Conservation (phyloP, 2,113 vertebrate genomes). For the Archocentrus centrarchus region DNA sequence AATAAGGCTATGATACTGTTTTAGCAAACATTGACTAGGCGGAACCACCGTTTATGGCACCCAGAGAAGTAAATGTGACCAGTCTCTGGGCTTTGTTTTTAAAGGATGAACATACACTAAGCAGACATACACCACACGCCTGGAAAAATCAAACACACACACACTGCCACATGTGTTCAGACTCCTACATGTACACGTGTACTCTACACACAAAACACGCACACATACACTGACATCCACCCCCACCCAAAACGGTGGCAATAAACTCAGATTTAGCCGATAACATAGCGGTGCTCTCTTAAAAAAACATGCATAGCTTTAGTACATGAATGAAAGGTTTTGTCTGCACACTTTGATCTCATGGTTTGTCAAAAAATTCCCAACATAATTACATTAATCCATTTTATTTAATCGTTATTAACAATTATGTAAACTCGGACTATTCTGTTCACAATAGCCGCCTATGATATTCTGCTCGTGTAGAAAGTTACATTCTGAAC, state of each 20-base stretch:
- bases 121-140: slow-evolving; percentile 35
- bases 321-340: slow-evolving; percentile 61
- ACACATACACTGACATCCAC: slow-evolving; percentile 31
- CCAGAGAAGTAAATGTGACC: slow-evolving; percentile 55
- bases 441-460: slow-evolving; percentile 82
- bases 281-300: slow-evolving; percentile 62
- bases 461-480: slow-evolving; percentile 89
- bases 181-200: slow-evolving; percentile 29
- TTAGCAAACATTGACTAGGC: slow-evolving; percentile 75
- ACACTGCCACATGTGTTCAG: slow-evolving; percentile 30
- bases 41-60: slow-evolving; percentile 43
- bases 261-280: slow-evolving; percentile 64
- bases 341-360: slow-evolving; percentile 32
- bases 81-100: slow-evolving; percentile 51
- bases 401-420: slow-evolving; percentile 68
- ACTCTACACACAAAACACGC: slow-evolving; percentile 37
- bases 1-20: slow-evolving; percentile 84
- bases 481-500: slow-evolving; percentile 99
- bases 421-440: slow-evolving; percentile 73
- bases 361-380: slow-evolving; percentile 39
- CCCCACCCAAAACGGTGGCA: slow-evolving; percentile 78
- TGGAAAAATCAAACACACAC: slow-evolving; percentile 45
- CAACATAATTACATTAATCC: slow-evolving; percentile 39
- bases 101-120: slow-evolving; percentile 45
- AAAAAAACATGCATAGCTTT: slow-evolving; percentile 80